Conservation (phyloP, 2,113 vertebrate genomes). For the Odontesthes bonariensis region DNA sequence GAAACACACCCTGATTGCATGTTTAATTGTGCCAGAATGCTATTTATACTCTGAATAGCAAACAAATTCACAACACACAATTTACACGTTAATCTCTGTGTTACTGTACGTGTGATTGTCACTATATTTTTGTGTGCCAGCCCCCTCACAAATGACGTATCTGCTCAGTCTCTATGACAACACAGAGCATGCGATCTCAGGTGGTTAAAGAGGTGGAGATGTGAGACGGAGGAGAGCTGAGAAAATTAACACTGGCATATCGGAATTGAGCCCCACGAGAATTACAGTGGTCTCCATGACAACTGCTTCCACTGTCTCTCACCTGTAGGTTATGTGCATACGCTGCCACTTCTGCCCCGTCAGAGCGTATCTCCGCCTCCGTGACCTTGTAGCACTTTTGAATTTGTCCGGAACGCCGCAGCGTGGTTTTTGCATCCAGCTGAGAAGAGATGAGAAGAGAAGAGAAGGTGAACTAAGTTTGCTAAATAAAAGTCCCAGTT, state of each 20-base stretch:
- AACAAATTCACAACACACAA: conserved; percentile 38
- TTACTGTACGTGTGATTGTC: conserved; percentile 50
- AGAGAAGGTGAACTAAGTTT: conserved; percentile 16
- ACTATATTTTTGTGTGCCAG: conserved; percentile 27
- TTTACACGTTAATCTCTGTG: conserved; percentile 50
- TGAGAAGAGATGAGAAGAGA: conserved; percentile 58
- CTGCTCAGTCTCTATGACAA: conserved; percentile 72
- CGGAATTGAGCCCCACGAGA: conserved; percentile 7
- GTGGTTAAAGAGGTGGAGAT: conserved; percentile 40
- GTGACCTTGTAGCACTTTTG: conserved; percentile 86
- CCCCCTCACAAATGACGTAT: conserved; percentile 45
- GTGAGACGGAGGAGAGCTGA: conserved; percentile 27
- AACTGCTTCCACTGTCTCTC: conserved; percentile 59
- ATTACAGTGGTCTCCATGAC: conserved; percentile 52
- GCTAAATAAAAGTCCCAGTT: neutral
- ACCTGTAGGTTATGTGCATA: conserved; percentile 99
- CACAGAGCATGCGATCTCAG: conserved; percentile 54
- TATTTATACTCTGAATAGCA: conserved; percentile 54
- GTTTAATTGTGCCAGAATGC: conserved; percentile 16
- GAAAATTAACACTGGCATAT: conserved; percentile 54
- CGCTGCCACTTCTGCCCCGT: conserved; percentile 99
- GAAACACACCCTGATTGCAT: conserved; percentile 6
- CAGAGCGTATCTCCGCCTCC: conserved; percentile 92
- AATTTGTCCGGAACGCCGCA: conserved; percentile 95
- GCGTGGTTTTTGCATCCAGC: conserved; percentile 98